Evolutionary conservation across 2,797 vertebrate genomes (phyloP), one percentile per base, ranked within the genome.

Genomic region (Glossophaga mutica): DNA sequence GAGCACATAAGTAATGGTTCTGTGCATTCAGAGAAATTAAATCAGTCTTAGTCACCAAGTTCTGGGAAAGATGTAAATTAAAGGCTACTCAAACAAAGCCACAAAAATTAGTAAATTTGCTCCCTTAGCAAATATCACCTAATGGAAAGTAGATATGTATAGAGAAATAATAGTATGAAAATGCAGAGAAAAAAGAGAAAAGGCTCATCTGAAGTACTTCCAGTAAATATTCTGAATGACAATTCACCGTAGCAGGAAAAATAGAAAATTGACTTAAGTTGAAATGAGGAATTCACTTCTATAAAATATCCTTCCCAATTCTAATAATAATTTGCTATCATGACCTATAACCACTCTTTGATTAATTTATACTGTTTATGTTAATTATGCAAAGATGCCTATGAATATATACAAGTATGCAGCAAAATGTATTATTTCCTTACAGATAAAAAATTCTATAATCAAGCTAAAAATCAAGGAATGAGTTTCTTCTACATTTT

Each of bases 61-160:
- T 96, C 74, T 44, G 74, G 34, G 89, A 96, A 93, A 82, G 52
- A 76, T 10, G 11, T 29, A 70, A 94, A 92, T 78, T 70, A 96
- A 1, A 88, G 16, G 55, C 4, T 89, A 76, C 9, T 74, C 14
- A 70, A 74, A 77, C 3, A 81, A 96, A 96, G n/a, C 11, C 94
- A 15, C 15, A 90, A 97, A 93, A 95, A 34, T 39, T 83, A 90
- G 34, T 10, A 52, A 52, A 52, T 52, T 52, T 52, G 50, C 50
- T 52, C 50, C 50, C 50, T 52, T 52, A 22, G 18, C n/a, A 95
- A 96, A 89, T 83, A 42, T 15, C 22, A 82, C 34, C 39, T 92
- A 79, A 42, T 79, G 34, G n/a, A 82, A 92, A 87, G 39, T 9
- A 70, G 19, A 74, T 42, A 77, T 1, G 22, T 50, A 0, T 18